These are phyloP conservation scores for Acanthacorydalis orientalis DNA, from an alignment of 2,888 invertebrate species.

Conservation along the genomic window DNA sequence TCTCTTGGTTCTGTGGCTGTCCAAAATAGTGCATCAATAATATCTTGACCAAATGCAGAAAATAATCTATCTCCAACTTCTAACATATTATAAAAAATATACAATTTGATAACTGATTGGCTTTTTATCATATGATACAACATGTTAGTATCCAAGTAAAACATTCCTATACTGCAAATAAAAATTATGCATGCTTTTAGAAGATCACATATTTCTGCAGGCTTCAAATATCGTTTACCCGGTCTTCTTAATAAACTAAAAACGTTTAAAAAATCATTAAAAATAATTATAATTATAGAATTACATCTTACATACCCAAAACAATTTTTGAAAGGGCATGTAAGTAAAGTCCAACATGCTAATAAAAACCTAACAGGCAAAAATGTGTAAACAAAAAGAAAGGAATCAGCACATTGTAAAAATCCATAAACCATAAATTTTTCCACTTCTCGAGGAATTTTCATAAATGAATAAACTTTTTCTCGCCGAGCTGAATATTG, in stretches of 20 bases:
- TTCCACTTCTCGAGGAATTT: conserved; percentile 82
- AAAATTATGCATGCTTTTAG: conserved; percentile 82
- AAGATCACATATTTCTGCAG: conserved; percentile 91
- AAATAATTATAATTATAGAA: not conserved
- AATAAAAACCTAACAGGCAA: conserved; percentile 82
- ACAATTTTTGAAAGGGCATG: conserved; percentile 54
- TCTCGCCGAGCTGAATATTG: conserved; percentile 85
- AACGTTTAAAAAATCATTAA: not conserved
- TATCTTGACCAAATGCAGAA: conserved; percentile 95
- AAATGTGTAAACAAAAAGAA: conserved; percentile 94
- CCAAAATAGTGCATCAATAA: conserved; percentile 95
- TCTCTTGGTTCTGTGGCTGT: conserved; percentile 91
- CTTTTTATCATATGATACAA: conserved; percentile 95
- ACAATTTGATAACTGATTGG: conserved; percentile 96
- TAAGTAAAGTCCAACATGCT: conserved; percentile 67
- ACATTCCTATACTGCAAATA: conserved; percentile 66
- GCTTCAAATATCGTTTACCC: conserved; percentile 41
- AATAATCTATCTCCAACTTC: conserved; percentile 94
- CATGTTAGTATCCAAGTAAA: conserved; percentile 92
- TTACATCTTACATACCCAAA: conserved; percentile 38
- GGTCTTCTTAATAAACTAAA: conserved; percentile 23
- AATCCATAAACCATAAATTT: conserved; percentile 89
- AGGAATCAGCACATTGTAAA: conserved; percentile 92
- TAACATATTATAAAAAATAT: conserved; percentile 99
- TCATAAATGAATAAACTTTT: conserved; percentile 92